A percentile compares a stretch with the other conserved stretches of the same genome.
These are phyloP conservation scores for Formica aserva DNA, from an alignment of 2,888 invertebrate species.

Conservation along the genomic window DNA sequence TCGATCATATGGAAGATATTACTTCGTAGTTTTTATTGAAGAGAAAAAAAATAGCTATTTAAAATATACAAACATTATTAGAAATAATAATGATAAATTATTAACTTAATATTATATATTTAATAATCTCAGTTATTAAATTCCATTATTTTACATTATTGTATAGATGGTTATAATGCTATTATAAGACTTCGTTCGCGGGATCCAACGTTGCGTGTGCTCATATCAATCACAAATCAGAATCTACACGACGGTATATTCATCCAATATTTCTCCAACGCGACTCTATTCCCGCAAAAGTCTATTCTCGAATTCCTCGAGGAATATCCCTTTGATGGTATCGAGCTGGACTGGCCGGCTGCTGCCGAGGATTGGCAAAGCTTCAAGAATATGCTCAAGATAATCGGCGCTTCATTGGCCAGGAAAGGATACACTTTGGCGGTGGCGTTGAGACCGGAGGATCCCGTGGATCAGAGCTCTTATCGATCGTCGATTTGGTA, in stretches of 20 bases:
- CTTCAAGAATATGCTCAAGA: slow-evolving; percentile 27
- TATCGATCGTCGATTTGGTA: slow-evolving; percentile 89
- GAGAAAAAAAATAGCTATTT: background rate
- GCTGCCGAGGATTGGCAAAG: slow-evolving; percentile 35
- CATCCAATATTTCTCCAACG: slow-evolving; percentile 44
- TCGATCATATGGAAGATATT: no score
- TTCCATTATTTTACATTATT: slow-evolving; percentile 12
- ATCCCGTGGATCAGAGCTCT: slow-evolving; percentile 89
- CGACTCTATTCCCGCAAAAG: slow-evolving; percentile 83
- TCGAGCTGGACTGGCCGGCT: slow-evolving; percentile 90
- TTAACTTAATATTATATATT: background rate
- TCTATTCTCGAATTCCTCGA: slow-evolving; percentile 89
- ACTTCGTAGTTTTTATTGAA: background rate
- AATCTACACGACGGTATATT: slow-evolving; percentile 25
- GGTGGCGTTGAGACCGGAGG: slow-evolving; percentile 88
- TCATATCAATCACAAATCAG: slow-evolving; percentile 89
- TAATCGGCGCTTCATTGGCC: slow-evolving; percentile 83
- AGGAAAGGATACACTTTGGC: slow-evolving; percentile 87
- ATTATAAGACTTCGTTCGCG: slow-evolving; percentile 90
- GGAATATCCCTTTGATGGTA: slow-evolving; percentile 92
- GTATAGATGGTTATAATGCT: slow-evolving; percentile 90
- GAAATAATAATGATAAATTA: background rate
- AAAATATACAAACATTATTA: background rate
- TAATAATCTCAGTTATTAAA: slow-evolving; percentile 34
- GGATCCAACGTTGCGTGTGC: slow-evolving; percentile 90